Evolutionary conservation across 2,888 invertebrate species (phyloP).

Genomic region (Scrobipalpa costella): DNA sequence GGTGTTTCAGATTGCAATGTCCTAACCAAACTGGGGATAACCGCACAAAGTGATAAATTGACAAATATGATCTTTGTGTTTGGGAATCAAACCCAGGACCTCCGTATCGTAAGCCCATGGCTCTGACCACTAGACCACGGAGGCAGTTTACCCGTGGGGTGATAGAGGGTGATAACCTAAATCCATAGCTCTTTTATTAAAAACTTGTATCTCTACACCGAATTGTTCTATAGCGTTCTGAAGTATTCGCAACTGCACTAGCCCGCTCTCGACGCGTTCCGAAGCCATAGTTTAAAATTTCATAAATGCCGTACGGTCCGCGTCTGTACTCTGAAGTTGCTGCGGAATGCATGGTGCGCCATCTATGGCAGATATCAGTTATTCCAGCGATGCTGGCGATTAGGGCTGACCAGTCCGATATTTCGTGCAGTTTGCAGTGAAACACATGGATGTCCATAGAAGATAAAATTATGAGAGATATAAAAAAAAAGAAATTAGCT

Average conservation of each 20-base stretch:
- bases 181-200: too few species aligned
- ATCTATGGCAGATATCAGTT: slow-evolving; percentile 18
- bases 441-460: neutral
- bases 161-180: too few species aligned
- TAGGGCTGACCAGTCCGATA: neutral
- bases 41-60: too few species aligned
- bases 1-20: too few species aligned
- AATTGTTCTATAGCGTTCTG: neutral
- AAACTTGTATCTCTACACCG: neutral
- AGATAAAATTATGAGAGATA: neutral
- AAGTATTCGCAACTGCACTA: slow-evolving; percentile 9
- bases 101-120: too few species aligned
- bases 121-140: too few species aligned
- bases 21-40: too few species aligned
- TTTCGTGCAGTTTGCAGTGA: neutral
- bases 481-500: neutral
- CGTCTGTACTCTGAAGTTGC: slow-evolving; percentile 9
- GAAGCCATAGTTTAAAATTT: slow-evolving; percentile 19
- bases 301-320: slow-evolving; percentile 16
- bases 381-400: slow-evolving; percentile 8
- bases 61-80: too few species aligned
- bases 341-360: slow-evolving; percentile 7
- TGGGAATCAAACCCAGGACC: too few species aligned
- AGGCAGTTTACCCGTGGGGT: too few species aligned
- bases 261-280: neutral